These are phyloP conservation scores for Malurus elegans DNA, from an alignment of 2,113 vertebrate genomes.

Conservation along the genomic window DNA sequence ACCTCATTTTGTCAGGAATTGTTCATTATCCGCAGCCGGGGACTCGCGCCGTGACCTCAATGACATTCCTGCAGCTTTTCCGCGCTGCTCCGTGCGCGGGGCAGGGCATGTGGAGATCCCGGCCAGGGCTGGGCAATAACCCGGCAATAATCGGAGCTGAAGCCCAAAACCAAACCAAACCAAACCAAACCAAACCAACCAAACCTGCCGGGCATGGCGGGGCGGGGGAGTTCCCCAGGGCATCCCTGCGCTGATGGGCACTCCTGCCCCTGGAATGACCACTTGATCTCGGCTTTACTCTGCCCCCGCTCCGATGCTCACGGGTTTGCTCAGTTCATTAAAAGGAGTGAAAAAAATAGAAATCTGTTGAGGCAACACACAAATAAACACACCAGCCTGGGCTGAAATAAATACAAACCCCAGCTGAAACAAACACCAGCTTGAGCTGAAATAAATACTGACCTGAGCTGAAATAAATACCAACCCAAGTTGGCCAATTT, in stretches of 20 bases:
- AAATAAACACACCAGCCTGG: background rate
- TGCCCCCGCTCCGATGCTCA: rapidly evolving
- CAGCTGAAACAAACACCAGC: background rate
- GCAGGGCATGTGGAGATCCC: background rate
- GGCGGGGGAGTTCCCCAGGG: background rate
- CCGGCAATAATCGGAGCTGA: background rate
- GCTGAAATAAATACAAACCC: background rate
- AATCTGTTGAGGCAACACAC: rapidly evolving
- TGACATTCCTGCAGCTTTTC: background rate
- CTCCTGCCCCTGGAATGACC: background rate
- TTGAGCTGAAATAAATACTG: background rate
- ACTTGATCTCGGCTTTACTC: rapidly evolving
- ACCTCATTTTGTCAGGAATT: slow-evolving; percentile 71
- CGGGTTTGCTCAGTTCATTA: background rate
- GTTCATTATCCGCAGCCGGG: slow-evolving; percentile 27
- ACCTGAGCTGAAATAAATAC: background rate
- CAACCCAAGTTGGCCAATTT: background rate
- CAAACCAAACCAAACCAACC: background rate
- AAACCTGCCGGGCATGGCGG: rapidly evolving
- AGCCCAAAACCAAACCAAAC: background rate
- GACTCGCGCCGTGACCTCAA: background rate
- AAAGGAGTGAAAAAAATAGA: background rate
- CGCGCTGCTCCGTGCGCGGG: rapidly evolving
- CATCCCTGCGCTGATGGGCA: rapidly evolving
- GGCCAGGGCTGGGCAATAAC: background rate